A percentile compares a stretch with the other conserved stretches of the same genome.
Evolutionary conservation across 2,888 invertebrate species (phyloP).

Genomic region (Scaptomyza flava): DNA sequence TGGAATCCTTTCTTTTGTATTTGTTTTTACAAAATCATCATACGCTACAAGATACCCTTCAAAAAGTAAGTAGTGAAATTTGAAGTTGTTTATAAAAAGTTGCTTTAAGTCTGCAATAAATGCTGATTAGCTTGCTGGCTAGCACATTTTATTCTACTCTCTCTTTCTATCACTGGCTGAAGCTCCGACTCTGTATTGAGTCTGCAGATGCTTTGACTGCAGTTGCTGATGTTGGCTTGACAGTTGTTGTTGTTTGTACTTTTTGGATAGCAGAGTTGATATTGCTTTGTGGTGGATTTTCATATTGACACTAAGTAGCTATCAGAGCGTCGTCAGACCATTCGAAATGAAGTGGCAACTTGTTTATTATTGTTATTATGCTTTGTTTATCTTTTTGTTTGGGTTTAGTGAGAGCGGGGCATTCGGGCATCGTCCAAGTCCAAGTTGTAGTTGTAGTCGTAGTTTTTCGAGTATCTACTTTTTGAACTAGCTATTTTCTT

Average conservation of each 20-base stretch:
- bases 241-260: conserved; percentile 54
- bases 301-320: conserved; percentile 74
- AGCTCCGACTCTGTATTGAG: not conserved
- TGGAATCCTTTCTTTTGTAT: no score
- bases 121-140: conserved; percentile 64
- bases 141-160: conserved; percentile 9
- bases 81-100: conserved; percentile 22
- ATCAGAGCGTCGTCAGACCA: conserved; percentile 61
- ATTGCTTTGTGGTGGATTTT: conserved; percentile 68
- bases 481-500: conserved; percentile 66
- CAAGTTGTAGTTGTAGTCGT: conserved; percentile 9
- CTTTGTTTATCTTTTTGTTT: conserved; percentile 58
- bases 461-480: conserved; percentile 46
- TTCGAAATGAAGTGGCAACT: conserved; percentile 77
- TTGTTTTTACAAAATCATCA: not conserved
- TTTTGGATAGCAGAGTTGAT: conserved; percentile 36
- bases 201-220: conserved; percentile 8
- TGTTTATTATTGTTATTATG: conserved; percentile 78
- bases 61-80: conserved; percentile 13
- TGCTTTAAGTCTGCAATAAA: conserved; percentile 61
- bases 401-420: conserved; percentile 31
- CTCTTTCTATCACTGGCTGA: not conserved
- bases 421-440: conserved; percentile 5
- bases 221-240: conserved; percentile 10
- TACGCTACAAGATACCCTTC: conserved; percentile 4